Base-by-base conservation (phyloP, 2,797 vertebrate species). In the Columba guinea region DNA sequence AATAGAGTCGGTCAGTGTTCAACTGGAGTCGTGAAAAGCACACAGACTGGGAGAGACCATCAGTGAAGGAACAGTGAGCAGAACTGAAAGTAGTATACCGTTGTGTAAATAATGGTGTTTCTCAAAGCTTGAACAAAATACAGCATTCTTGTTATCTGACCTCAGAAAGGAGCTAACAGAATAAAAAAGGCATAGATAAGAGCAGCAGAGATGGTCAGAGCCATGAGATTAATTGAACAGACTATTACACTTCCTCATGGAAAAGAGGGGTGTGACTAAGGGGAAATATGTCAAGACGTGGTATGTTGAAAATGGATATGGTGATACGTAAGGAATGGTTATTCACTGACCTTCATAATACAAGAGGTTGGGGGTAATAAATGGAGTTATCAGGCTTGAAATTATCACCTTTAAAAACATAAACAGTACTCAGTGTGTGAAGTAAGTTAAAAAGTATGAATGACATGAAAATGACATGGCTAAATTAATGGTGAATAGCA, bases 301-400 rank as follows among this genome's bases (percentile, higher is more conserved):
- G 5, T 71, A 8, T 22, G 8, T 44, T 51, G 21, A 65, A 95
- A 79, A 34, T 5, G 19, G 37, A 20, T 55, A 37, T 1, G 0
- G 7, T 73, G 26, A 14, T 62, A 37, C 0, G 0, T 44, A 75
- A 88, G 23, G 37, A 73, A 24, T 24, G 5, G 10, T 49, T 87
- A 44, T 80, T 75, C 34, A 46, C 28, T 63, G n/a, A 49, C 26
- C 13, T 69, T 83, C 20, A 6, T 68, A 53, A 32, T 37, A n/a
- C 14, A 41, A 48, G 51, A 59, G 13, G 11, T 21, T 52, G 23
- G 9, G 26, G 4, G 5, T 60, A 46, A 55, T 18, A 34, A 49
- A 55, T 53, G 3, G 84, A 76, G 9, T 9, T 48, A 15, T 20
- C 13, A 59, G 44, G 15, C 23, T 89, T 87, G 28, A 74, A 51